Conservation (phyloP, 2,113 vertebrate species). For the Dermatemys mawii region DNA sequence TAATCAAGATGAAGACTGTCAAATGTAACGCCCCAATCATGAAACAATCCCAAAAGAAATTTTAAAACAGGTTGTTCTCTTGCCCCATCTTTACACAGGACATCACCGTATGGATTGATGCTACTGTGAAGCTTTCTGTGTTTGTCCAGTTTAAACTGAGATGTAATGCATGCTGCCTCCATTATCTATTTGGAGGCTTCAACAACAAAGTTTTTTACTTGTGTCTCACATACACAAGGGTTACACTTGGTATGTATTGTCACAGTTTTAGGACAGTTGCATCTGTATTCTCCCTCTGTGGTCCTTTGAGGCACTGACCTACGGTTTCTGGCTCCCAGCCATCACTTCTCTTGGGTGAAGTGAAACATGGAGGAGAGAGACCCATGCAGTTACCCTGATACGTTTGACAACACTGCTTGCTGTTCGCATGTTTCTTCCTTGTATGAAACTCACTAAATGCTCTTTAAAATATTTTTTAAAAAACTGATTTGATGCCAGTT, state of each 20-base stretch:
- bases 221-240: not conserved
- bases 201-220: not conserved
- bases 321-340: too few species aligned
- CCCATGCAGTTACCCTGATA: not conserved
- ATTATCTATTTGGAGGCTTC: not conserved
- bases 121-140: not conserved
- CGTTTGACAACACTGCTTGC: not conserved
- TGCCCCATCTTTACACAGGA: not conserved
- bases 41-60: not conserved
- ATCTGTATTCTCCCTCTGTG: too few species aligned
- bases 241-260: not conserved
- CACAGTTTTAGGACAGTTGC: too few species aligned
- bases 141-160: not conserved
- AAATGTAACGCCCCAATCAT: not conserved
- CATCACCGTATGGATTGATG: not conserved
- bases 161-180: not conserved
- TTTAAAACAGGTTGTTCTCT: not conserved
- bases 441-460: not conserved
- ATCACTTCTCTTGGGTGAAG: too few species aligned
- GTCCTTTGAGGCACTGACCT: too few species aligned
- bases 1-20: not conserved
- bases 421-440: not conserved
- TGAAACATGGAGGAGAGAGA: not conserved
- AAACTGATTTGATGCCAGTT: not conserved
- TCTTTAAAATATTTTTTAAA: not conserved